Evolutionary conservation across 2,113 vertebrate genomes (phyloP).

Genomic region (Scomber japonicus): DNA sequence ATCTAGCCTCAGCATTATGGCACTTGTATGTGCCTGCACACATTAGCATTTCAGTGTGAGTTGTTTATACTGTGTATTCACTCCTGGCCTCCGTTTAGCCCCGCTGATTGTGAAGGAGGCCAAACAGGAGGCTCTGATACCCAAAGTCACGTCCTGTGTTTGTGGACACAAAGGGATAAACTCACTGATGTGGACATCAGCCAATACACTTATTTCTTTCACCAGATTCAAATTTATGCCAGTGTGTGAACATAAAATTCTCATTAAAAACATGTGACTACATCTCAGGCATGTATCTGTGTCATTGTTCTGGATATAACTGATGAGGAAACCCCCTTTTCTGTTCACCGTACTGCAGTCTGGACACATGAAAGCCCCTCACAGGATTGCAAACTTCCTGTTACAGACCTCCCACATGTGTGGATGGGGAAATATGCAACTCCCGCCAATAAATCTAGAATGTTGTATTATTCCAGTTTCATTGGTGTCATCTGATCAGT

Average conservation of each 20-base stretch:
- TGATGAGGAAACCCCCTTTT: slow-evolving; percentile 9
- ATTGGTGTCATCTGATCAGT: slow-evolving; percentile 44
- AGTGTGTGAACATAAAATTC: no score
- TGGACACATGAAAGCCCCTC: slow-evolving; percentile 23
- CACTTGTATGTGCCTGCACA: not conserved
- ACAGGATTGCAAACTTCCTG: slow-evolving; percentile 47
- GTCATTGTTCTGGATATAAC: slow-evolving; percentile 8
- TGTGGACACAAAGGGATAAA: slow-evolving; percentile 21
- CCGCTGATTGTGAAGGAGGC: slow-evolving; percentile 31
- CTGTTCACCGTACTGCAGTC: not conserved
- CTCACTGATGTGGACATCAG: not conserved
- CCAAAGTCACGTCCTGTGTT: slow-evolving; percentile 24
- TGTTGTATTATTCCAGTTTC: slow-evolving; percentile 23
- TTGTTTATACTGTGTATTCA: slow-evolving; percentile 22
- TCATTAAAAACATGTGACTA: not conserved
- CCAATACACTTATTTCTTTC: slow-evolving; percentile 10
- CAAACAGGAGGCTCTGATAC: slow-evolving; percentile 46
- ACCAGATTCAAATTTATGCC: not conserved
- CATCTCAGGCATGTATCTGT: not conserved
- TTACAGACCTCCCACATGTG: slow-evolving; percentile 23
- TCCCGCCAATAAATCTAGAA: slow-evolving; percentile 30
- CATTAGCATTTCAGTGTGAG: not conserved
- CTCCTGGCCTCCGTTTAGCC: slow-evolving; percentile 24
- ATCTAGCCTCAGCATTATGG: slow-evolving; percentile 22
- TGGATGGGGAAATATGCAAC: slow-evolving; percentile 19